Conservation (phyloP, 2,888 invertebrate genomes). For the Drosophila seclusa region DNA sequence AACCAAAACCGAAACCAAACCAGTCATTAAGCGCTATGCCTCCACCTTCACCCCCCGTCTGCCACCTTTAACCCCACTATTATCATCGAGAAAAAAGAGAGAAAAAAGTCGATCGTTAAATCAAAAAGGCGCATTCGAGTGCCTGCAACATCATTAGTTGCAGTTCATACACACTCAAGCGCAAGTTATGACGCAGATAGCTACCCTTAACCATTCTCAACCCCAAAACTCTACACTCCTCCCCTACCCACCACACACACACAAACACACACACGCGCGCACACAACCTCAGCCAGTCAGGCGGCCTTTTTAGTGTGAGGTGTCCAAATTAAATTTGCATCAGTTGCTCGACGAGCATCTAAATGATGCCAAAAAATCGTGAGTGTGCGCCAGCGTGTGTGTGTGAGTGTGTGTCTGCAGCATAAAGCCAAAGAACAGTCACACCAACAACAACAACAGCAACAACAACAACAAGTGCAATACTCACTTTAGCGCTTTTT, state of each 20-base stretch:
- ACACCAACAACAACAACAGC: slow-evolving; percentile 43
- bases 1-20: slow-evolving; percentile 2
- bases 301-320: slow-evolving; percentile 70
- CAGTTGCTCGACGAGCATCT: slow-evolving; percentile 80
- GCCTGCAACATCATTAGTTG: slow-evolving; percentile 82
- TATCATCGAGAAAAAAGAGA: slow-evolving; percentile 31
- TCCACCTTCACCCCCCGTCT: neutral
- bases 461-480: slow-evolving; percentile 50
- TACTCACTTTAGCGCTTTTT: slow-evolving; percentile 73
- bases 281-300: slow-evolving; percentile 2
- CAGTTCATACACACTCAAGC: slow-evolving; percentile 80
- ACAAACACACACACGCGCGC: neutral
- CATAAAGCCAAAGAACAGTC: slow-evolving; percentile 55
- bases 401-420: slow-evolving; percentile 34
- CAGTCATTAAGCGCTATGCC: slow-evolving; percentile 68
- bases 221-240: neutral
- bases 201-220: slow-evolving; percentile 23
- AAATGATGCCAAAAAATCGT: slow-evolving; percentile 79
- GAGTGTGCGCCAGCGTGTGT: slow-evolving; percentile 25
- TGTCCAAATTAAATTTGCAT: slow-evolving; percentile 82
- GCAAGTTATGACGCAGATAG: slow-evolving; percentile 75
- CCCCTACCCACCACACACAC: neutral
- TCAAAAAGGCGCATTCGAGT: slow-evolving; percentile 80
- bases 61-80: slow-evolving; percentile 27
- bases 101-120: slow-evolving; percentile 76